Base-by-base conservation (phyloP, 2,113 vertebrate species). In the Psettodes erumei region DNA sequence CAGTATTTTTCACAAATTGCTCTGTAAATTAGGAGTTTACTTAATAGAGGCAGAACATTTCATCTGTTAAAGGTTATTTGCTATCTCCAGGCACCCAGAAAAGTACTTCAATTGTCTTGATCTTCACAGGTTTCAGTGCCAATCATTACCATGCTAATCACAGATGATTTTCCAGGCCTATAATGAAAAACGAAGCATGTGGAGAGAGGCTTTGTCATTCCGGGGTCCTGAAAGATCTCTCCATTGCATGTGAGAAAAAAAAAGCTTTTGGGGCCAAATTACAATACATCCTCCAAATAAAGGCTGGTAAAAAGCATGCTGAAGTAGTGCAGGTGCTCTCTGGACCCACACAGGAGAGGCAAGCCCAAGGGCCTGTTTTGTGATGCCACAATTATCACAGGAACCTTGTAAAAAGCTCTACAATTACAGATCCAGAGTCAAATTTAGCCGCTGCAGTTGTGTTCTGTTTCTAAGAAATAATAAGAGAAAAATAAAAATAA, bases 41-140 rank as follows among this genome's bases (percentile, higher is more conserved):
- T 73, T 80, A 87, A 90, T 83, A 85, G 80, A 90, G 71, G 75
- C 25, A 43, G 60, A 72, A 67, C 74, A 86, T 90, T 91, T 89
- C 45, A 86, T 90, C 76, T 82, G 77, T 87, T 87, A 86, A 90
- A 92, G 82, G 90, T 86, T 87, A 89, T 93, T 91, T 91, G 88
- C 91, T 90, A 91, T 92, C 89, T 91, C 63, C 77, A 82, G 84
- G 78, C 86, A 58, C 67, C 64, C 75, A 88, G 63, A 89, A n/a
- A 87, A 89, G 62, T 82, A 80, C 81, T 88, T 82, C 63, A 83
- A 77, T 88, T 89, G 84, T 86, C 83, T 92, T 85, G 84, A 89
- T 91, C 77, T 88, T 85, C 70, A 71, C 79, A 87, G 77, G 83
- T 83, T 88, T 83, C 69, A 86, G 76, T 86, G 72, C 62, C 62